phyloP scores from a whole-genome alignment of 2,797 vertebrate genomes.

The Otolemur crassicaudatus region DNA sequence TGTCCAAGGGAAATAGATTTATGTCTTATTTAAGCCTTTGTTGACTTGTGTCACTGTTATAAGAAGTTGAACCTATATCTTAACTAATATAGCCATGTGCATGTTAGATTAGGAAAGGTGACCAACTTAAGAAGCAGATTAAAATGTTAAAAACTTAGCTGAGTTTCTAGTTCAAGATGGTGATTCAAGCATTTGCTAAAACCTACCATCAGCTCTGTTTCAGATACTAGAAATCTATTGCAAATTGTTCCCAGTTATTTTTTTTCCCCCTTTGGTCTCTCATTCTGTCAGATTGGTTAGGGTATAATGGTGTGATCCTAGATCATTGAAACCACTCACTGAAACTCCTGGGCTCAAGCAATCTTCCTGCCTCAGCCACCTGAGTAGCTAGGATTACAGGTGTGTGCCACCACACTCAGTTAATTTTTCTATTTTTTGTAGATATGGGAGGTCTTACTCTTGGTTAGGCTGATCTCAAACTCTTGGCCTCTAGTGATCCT shows the following conservation, averaged over 20 bases:
- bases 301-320: not conserved
- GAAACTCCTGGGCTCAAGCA: not conserved
- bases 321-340: not conserved
- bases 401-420: not conserved
- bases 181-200: slow-evolving; percentile 26
- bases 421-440: not conserved
- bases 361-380: not conserved
- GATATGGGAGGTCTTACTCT: not conserved
- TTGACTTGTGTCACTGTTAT: not conserved
- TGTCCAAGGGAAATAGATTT: slow-evolving; percentile 8
- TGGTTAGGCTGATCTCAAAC: too few species aligned
- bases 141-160: slow-evolving; percentile 50
- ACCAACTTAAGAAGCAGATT: slow-evolving; percentile 28
- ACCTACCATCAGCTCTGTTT: not conserved
- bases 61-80: not conserved
- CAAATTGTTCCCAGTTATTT: slow-evolving; percentile 34
- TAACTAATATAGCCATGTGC: not conserved
- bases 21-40: slow-evolving; percentile 18
- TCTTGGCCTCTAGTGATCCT: too few species aligned
- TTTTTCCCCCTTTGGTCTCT: not conserved
- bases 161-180: slow-evolving; percentile 35
- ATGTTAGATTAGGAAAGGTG: slow-evolving; percentile 9
- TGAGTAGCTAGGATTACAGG: not conserved
- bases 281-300: not conserved
- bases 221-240: slow-evolving; percentile 16